Conservation (phyloP, 2,888 invertebrate genomes). For the Amphipoea oculea region DNA sequence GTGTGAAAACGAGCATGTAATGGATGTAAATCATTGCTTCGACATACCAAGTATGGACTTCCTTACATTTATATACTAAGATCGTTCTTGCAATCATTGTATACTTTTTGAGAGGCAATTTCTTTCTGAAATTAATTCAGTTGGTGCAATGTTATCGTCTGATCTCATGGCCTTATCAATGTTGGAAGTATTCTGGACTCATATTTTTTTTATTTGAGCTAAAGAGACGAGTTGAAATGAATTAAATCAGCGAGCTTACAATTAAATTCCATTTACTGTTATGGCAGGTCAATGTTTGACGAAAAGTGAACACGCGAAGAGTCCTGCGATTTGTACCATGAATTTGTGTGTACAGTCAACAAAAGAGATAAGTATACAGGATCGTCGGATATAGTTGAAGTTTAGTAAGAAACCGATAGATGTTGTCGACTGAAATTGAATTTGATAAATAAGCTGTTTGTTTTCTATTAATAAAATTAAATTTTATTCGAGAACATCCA, state of each 20-base stretch:
- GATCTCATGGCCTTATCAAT: not conserved
- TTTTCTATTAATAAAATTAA: too few species aligned
- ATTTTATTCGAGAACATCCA: too few species aligned
- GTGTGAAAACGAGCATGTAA: conserved; percentile 53
- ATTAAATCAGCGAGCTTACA: not conserved
- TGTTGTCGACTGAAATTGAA: too few species aligned
- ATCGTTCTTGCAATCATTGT: not conserved
- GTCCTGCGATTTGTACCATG: not conserved
- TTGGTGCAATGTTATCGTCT: not conserved
- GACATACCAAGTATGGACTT: not conserved
- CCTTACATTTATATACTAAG: not conserved
- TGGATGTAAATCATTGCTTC: conserved; percentile 11
- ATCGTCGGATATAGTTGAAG: too few species aligned
- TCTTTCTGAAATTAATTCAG: not conserved
- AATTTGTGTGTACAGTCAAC: not conserved
- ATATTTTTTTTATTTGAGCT: not conserved
- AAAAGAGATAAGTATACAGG: too few species aligned
- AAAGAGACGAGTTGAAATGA: not conserved
- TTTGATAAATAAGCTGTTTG: too few species aligned
- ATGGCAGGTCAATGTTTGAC: not conserved
- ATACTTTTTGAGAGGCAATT: not conserved
- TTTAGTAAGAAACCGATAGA: too few species aligned
- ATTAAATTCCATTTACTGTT: not conserved
- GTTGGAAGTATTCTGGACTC: not conserved
- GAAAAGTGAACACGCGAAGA: not conserved